Conservation (phyloP, 2,797 vertebrate species). For the Gymnopithys bicolor region DNA sequence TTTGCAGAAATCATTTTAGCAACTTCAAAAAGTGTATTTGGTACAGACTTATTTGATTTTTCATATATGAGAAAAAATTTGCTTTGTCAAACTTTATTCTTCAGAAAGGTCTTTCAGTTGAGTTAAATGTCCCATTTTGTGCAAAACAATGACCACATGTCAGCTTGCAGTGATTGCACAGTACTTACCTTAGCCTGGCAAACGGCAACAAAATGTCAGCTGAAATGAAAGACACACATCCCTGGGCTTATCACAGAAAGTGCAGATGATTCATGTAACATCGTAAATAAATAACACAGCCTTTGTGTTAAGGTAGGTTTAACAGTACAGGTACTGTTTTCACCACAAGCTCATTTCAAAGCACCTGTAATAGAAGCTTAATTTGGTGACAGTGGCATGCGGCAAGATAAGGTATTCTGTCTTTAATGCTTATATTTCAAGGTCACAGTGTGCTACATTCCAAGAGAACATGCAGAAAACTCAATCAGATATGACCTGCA, state of each 20-base stretch:
- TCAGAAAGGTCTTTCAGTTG: slow-evolving; percentile 69
- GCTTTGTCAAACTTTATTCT: slow-evolving; percentile 76
- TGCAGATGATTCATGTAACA: slow-evolving; percentile 80
- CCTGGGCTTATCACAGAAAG: slow-evolving; percentile 80
- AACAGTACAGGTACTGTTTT: slow-evolving; percentile 68
- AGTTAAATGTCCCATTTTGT: slow-evolving; percentile 77
- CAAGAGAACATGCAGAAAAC: slow-evolving; percentile 32
- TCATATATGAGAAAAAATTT: slow-evolving; percentile 70
- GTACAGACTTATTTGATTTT: slow-evolving; percentile 60
- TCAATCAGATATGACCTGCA: slow-evolving; percentile 13
- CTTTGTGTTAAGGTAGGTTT: slow-evolving; percentile 70
- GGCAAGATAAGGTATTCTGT: slow-evolving; percentile 63
- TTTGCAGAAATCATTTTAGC: slow-evolving; percentile 68
- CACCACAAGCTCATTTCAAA: slow-evolving; percentile 67
- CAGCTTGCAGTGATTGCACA: slow-evolving; percentile 73
- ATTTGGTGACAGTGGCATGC: slow-evolving; percentile 69
- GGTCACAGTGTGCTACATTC: slow-evolving; percentile 65
- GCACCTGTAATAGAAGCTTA: slow-evolving; percentile 44
- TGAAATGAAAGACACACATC: slow-evolving; percentile 81
- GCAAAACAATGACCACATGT: slow-evolving; percentile 78
- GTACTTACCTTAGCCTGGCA: slow-evolving; percentile 77
- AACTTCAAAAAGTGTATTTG: slow-evolving; percentile 67
- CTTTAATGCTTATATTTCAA: slow-evolving; percentile 75
- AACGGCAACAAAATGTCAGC: slow-evolving; percentile 81
- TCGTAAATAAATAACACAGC: slow-evolving; percentile 79